Evolutionary conservation across 2,888 invertebrate genomes (phyloP), one percentile per base, ranked within the genome.

Genomic region (Thymelicus sylvestris): DNA sequence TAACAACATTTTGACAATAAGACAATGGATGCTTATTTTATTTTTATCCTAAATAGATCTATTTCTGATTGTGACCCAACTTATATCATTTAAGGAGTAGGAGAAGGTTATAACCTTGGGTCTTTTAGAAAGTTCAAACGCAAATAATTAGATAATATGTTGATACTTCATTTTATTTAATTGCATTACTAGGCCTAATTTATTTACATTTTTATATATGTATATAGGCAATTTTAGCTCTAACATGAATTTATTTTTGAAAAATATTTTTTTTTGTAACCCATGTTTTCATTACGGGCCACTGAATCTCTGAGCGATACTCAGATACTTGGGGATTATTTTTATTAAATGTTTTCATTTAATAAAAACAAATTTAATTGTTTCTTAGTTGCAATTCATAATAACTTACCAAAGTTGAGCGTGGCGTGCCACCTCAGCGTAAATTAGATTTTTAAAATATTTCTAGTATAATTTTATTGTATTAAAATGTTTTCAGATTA

Each of bases 401-500:
- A 44, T 44, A 44, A 44, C 12, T 44, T 44, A 1, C 7, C 44
- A 44, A 4, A 12, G 44, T 12, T 44, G 1, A 10, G 44, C 0
- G 8, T 10, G 44, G 44, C 8, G 8, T 44, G 44, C 44, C 44
- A 44, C 55, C 55, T 55, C 10, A 12, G 19, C 24, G 24, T 12
- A 55, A 55, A 24, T 55, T 24, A 24, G 55, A 55, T 10, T 55
- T 55, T 10, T 55, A 24, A 15, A 31, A 31, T 31, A 31, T 31
- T 31, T 55, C 24, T 55, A 55, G 55, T 55, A 19, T 7, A 8
- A 41, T 0, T 5, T 31, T 15, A 19, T 44, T 52, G 38, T 63
- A 63, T 68, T 63, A 47, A 68, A 68, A 68, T 68, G 62, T 63
- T 68, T 68, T 68, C 47, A 57, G 55, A 63, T 6, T 15, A 50